phyloP scores from a whole-genome alignment of 2,888 invertebrate genomes.

The Eupithecia insigniata region DNA sequence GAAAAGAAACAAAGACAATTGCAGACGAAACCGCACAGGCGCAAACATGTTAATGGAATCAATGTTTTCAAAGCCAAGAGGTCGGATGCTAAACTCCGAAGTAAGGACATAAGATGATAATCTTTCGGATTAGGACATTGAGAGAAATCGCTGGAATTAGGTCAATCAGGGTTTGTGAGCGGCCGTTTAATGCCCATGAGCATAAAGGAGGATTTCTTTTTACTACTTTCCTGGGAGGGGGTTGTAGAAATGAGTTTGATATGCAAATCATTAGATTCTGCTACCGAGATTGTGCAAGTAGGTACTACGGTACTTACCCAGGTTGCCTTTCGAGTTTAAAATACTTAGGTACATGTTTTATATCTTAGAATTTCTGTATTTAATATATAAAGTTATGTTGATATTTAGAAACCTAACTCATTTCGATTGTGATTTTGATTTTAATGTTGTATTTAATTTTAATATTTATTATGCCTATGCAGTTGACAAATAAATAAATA shows the following conservation, averaged over 20 bases:
- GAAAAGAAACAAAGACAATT: conserved; percentile 15
- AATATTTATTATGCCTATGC: no score
- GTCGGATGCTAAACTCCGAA: conserved; percentile 1
- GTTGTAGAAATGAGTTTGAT: conserved; percentile 8
- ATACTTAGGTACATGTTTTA: no score
- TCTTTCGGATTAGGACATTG: conserved; percentile 18
- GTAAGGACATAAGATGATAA: conserved; percentile 18
- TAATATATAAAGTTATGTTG: no score
- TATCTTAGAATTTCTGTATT: not conserved
- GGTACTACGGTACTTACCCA: not conserved
- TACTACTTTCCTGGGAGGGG: conserved; percentile 10
- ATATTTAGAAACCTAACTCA: not conserved
- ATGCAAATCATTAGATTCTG: conserved; percentile 13
- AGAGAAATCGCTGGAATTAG: conserved; percentile 11
- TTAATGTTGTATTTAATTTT: no score
- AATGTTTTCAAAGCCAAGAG: conserved; percentile 10
- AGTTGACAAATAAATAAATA: no score
- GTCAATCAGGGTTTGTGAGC: conserved; percentile 27
- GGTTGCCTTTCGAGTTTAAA: not conserved
- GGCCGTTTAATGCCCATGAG: conserved; percentile 20
- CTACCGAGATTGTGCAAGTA: not conserved
- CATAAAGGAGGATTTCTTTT: conserved; percentile 23
- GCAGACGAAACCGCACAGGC: conserved; percentile 23
- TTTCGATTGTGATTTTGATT: no score
- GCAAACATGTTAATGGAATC: conserved; percentile 16